A percentile compares a stretch with the other conserved stretches of the same genome.
Evolutionary conservation across 2,888 invertebrate genomes (phyloP).

Genomic region (Embidobia sp.): DNA sequence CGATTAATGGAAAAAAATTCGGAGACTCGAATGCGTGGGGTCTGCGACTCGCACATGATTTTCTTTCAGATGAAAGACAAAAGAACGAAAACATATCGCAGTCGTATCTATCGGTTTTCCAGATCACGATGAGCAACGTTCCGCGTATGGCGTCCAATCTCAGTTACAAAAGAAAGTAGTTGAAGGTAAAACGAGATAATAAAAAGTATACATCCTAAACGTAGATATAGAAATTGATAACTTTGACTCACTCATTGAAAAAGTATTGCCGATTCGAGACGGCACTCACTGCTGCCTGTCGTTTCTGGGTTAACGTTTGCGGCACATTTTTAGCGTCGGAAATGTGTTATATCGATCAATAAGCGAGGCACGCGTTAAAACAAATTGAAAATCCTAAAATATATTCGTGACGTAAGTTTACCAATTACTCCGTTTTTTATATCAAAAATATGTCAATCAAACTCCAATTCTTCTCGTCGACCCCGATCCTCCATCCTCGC

Average conservation of each 20-base stretch:
- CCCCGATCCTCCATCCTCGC: too few species aligned
- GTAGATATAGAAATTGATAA: constrained; percentile 81
- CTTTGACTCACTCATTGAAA: constrained; percentile 81
- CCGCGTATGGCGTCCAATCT: constrained; percentile 78
- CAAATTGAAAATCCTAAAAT: constrained; percentile 59
- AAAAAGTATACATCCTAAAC: constrained; percentile 78
- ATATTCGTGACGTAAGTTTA: constrained; percentile 49
- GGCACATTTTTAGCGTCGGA: constrained; percentile 67
- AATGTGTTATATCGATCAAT: constrained; percentile 61
- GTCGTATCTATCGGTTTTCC: constrained; percentile 62
- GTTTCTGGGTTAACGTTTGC: constrained; percentile 78
- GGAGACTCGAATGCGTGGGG: too few species aligned
- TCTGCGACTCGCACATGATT: too few species aligned
- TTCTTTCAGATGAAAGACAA: constrained; percentile 27
- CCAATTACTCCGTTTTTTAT: constrained; percentile 45
- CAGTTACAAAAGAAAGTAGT: constrained; percentile 79
- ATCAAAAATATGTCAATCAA: constrained; percentile 62
- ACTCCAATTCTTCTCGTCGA: constrained; percentile 5
- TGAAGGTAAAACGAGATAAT: constrained; percentile 79
- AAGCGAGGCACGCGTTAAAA: constrained; percentile 65
- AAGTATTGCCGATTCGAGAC: constrained; percentile 72
- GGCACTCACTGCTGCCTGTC: constrained; percentile 71
- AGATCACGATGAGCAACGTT: constrained; percentile 68
- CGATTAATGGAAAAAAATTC: too few species aligned
- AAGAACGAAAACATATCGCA: constrained; percentile 26